Conservation (phyloP, 92 coral and sea anemone genomes). For the Umimayanthus kanabou region DNA sequence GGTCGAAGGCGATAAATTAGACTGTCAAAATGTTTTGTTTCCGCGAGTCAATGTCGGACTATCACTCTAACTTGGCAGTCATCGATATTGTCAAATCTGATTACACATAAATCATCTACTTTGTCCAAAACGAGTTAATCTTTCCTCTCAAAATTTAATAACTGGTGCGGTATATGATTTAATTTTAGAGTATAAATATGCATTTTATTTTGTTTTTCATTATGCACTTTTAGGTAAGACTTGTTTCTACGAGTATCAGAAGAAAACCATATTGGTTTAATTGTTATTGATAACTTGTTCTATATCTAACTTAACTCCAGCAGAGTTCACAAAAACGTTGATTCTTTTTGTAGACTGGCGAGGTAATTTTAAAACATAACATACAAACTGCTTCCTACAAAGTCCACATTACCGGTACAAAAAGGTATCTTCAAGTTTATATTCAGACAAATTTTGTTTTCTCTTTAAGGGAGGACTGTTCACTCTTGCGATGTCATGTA, state of each 20-base stretch:
- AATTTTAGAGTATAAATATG: not conserved
- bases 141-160: slow-evolving; percentile 18
- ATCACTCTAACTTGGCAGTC: slow-evolving; percentile 22
- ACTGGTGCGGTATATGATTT: not conserved
- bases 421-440: not conserved
- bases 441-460: not conserved
- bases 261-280: not conserved
- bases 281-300: not conserved
- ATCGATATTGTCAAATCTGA: slow-evolving; percentile 35
- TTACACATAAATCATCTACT: slow-evolving; percentile 20
- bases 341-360: slow-evolving; percentile 9
- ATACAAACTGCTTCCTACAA: not conserved
- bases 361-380: not conserved
- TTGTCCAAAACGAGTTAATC: slow-evolving; percentile 23
- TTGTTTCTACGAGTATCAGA: not conserved
- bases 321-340: not conserved
- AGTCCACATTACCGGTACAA: not conserved
- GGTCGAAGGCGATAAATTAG: slow-evolving; percentile 19
- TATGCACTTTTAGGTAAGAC: not conserved
- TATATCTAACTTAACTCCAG: not conserved
- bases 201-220: not conserved
- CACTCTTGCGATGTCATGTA: not conserved
- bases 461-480: not conserved
- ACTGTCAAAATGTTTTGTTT: slow-evolving; percentile 19
- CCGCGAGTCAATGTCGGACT: slow-evolving; percentile 1